phyloP scores from a whole-genome alignment of 1,140 invertebrate genomes.

The Cyrtorhinus lividipennis region DNA sequence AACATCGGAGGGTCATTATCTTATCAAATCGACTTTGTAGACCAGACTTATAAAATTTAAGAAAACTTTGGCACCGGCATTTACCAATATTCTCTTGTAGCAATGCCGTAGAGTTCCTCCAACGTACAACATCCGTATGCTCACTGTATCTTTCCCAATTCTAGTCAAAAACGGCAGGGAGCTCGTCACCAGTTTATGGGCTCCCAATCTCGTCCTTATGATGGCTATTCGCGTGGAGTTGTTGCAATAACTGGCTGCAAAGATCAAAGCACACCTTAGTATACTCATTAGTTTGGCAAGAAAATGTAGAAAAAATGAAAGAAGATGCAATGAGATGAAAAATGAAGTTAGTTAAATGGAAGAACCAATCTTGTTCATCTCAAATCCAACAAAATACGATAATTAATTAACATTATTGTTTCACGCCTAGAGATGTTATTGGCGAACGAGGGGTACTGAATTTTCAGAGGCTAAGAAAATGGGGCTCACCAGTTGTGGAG shows the following conservation, averaged over 20 bases:
- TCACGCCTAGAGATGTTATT: too few relatives aligned
- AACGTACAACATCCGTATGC: constrained; percentile 47
- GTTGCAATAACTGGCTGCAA: constrained; percentile 59
- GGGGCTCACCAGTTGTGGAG: too few relatives aligned
- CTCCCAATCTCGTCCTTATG: constrained; percentile 50
- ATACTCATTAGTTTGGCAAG: background rate
- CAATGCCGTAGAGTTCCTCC: constrained; percentile 65
- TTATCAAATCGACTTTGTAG: too few relatives aligned
- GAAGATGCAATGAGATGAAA: background rate
- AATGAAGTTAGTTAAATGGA: background rate
- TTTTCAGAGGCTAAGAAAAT: too few relatives aligned
- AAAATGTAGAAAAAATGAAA: constrained; percentile 20
- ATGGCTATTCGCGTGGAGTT: constrained; percentile 53
- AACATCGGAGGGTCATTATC: too few relatives aligned
- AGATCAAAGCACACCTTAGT: background rate
- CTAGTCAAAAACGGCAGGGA: constrained; percentile 47
- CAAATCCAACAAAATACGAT: background rate
- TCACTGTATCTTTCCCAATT: constrained; percentile 42
- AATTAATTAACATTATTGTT: background rate
- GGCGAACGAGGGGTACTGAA: too few relatives aligned
- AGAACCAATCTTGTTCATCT: background rate
- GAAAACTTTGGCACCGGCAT: too few relatives aligned
- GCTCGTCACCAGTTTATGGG: constrained; percentile 51
- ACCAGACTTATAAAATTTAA: too few relatives aligned
- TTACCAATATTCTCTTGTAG: constrained; percentile 48